These are phyloP conservation scores for Pogonocichla stellata DNA, from an alignment of 2,113 vertebrate species.

Conservation along the genomic window DNA sequence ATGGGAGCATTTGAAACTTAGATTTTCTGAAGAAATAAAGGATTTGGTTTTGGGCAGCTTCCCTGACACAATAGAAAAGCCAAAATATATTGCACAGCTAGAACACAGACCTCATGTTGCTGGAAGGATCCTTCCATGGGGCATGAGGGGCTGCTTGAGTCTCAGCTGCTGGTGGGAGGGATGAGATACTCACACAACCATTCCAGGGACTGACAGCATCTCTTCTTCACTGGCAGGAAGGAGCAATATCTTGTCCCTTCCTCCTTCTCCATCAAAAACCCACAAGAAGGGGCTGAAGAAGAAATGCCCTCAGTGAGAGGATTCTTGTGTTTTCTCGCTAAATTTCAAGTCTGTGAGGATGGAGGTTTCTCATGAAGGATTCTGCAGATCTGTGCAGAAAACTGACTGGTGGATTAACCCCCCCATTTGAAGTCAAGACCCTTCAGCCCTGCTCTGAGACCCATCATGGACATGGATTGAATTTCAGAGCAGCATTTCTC, in stretches of 20 bases:
- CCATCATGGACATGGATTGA: rapidly evolving
- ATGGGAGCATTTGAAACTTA: neutral
- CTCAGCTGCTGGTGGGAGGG: neutral
- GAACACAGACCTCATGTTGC: neutral
- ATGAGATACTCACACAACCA: neutral
- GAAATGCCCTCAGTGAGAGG: neutral
- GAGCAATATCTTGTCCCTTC: neutral
- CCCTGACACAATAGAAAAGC: neutral
- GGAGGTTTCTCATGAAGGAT: neutral
- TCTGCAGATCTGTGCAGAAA: neutral
- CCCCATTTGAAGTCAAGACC: neutral
- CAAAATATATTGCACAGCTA: neutral
- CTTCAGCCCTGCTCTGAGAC: neutral
- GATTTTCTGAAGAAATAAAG: neutral
- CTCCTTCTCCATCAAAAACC: neutral
- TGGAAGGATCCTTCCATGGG: neutral
- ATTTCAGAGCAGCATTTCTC: neutral
- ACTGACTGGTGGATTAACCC: neutral
- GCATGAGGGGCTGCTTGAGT: neutral
- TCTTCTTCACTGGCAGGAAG: neutral
- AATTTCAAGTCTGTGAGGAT: neutral
- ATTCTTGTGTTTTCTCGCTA: neutral
- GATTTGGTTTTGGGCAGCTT: neutral
- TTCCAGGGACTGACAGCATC: neutral
- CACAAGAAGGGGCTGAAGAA: neutral